Base-by-base conservation (phyloP, 1,140 invertebrate genomes). In the Lucilia sericata region DNA sequence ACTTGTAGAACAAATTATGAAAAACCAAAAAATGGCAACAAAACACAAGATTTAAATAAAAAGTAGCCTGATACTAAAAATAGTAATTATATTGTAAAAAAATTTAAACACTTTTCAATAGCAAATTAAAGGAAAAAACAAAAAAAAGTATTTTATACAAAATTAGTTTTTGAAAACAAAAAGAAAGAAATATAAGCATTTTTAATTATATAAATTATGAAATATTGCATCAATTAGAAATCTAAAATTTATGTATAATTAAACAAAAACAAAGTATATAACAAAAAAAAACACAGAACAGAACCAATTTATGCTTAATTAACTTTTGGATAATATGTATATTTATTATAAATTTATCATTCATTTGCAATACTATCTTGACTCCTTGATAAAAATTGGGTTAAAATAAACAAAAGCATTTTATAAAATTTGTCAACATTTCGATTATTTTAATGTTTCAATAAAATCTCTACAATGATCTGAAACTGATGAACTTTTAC, bases 1-100 rank as follows among this genome's bases (percentile, higher is more conserved):
- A 80, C 19, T 49, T 49, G 76, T 80, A 80, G 76, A 80, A 42
- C 12, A 51, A 51, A 21, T 80, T 51, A 78, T 42, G 25, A 36
- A 55, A 82, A 47, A 47, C 36, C 34, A 42, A 80, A 80, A 42
- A 42, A 80, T 25, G 2, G 7, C 8, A 80, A 60, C n/a, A 17
- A 60, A 60, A n/a, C n/a, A 60, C 5, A 60, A 60, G 0, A 60
- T 7, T 30, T 30, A 30, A 14, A 60, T 0, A 70, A 70, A 70
- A 70, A 21, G 65, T 70, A 70, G 19, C 19, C 65, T 21, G 19
- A 70, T 42, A 55, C 12, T 14, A 12, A 49, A 14, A 9, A 55
- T 55, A 55, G 8, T 21, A 25, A 10, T 9, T 8, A 65, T 21
- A 70, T 70, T 70, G 65, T 70, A 70, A 70, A 70, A 70, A 70